Conservation (phyloP, 2,888 invertebrate genomes). For the Chaetoderma sp. region DNA sequence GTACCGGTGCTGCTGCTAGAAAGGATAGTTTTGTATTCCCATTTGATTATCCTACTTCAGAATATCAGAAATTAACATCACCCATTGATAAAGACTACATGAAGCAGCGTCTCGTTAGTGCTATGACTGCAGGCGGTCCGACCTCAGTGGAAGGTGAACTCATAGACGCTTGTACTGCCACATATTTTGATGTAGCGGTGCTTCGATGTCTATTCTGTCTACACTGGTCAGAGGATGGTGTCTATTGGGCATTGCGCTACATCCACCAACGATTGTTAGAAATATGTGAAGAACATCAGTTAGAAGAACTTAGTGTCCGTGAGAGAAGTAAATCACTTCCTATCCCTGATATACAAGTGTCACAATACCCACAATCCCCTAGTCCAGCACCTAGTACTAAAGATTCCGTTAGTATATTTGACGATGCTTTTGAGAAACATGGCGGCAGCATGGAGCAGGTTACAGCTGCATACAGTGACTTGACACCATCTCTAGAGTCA, state of each 20-base stretch:
- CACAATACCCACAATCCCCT: constrained; percentile 19
- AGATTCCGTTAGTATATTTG: not conserved
- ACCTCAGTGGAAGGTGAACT: constrained; percentile 38
- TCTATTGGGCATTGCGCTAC: constrained; percentile 90
- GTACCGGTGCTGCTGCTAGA: no score
- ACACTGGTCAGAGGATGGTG: constrained; percentile 98
- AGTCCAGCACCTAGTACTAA: not conserved
- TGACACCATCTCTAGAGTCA: constrained; percentile 36
- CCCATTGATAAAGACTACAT: constrained; percentile 85
- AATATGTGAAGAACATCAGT: constrained; percentile 85
- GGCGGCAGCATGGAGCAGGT: not conserved
- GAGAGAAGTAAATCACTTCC: constrained; percentile 93
- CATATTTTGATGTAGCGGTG: constrained; percentile 96
- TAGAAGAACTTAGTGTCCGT: constrained; percentile 80
- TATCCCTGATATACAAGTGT: constrained; percentile 52
- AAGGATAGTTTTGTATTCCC: constrained; percentile 53
- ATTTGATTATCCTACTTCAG: constrained; percentile 45
- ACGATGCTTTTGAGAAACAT: not conserved
- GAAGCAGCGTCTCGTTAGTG: constrained; percentile 73
- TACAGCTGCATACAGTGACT: constrained; percentile 13
- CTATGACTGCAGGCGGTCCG: constrained; percentile 54
- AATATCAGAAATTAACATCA: constrained; percentile 53
- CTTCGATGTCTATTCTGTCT: constrained; percentile 93
- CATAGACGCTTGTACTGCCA: constrained; percentile 76
- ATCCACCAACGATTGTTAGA: constrained; percentile 78